phyloP scores from a whole-genome alignment of 1,140 invertebrate species.

The Trichoplusia ni region DNA sequence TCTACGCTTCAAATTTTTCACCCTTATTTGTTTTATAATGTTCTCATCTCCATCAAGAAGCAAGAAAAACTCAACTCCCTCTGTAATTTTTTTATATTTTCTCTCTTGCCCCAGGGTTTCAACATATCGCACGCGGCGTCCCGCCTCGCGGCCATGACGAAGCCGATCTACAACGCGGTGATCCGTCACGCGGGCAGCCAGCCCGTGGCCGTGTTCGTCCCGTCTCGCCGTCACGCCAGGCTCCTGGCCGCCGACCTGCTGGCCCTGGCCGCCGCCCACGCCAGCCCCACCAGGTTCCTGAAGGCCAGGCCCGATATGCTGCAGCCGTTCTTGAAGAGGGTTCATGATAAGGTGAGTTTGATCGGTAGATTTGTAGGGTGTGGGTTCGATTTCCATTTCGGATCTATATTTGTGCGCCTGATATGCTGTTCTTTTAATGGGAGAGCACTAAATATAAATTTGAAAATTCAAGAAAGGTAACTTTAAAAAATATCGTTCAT shows the following conservation, averaged over 20 bases:
- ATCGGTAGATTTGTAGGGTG: neutral
- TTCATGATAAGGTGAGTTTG: slow-evolving; percentile 88
- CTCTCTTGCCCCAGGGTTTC: slow-evolving; percentile 88
- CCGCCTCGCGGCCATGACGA: slow-evolving; percentile 97
- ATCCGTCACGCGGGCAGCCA: slow-evolving; percentile 92
- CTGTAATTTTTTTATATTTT: neutral
- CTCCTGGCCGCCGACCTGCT: slow-evolving; percentile 97
- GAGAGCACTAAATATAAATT: too few relatives aligned
- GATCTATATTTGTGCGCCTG: too few relatives aligned
- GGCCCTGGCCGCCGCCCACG: slow-evolving; percentile 95
- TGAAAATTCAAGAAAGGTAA: too few relatives aligned
- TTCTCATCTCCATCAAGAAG: too few relatives aligned
- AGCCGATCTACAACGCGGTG: slow-evolving; percentile 98
- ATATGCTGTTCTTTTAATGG: too few relatives aligned
- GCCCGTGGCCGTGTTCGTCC: slow-evolving; percentile 98
- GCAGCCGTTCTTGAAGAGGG: slow-evolving; percentile 92
- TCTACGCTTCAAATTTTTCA: too few relatives aligned
- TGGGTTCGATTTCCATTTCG: too few relatives aligned
- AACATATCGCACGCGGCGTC: slow-evolving; percentile 99
- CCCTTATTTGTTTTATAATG: too few relatives aligned
- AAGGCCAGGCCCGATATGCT: slow-evolving; percentile 94
- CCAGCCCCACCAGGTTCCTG: slow-evolving; percentile 92
- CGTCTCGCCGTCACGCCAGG: slow-evolving; percentile 95
- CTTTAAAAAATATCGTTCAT: too few relatives aligned
- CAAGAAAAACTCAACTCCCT: too few relatives aligned